Conservation (phyloP, 1,140 invertebrate species). For the Pollicipes pollicipes region DNA sequence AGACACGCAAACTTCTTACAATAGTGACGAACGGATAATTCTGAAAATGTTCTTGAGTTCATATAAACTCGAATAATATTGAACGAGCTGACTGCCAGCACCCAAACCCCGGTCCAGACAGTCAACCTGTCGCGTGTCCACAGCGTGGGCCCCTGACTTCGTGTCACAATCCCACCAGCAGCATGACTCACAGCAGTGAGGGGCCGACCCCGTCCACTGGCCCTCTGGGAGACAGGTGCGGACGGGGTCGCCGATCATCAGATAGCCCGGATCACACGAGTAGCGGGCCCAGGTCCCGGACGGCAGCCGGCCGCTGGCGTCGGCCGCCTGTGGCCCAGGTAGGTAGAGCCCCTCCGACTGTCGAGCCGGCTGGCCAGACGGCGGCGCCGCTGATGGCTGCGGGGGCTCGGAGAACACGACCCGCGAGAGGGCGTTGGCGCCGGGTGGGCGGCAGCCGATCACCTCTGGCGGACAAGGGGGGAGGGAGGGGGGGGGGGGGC, state of each 20-base stretch:
- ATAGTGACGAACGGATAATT: neutral
- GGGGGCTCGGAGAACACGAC: neutral
- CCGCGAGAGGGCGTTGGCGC: neutral
- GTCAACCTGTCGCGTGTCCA: no score
- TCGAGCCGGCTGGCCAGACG: neutral
- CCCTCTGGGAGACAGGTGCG: neutral
- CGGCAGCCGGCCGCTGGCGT: neutral
- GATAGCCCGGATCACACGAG: neutral
- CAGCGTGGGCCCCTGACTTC: no score
- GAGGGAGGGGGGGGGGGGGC: no score
- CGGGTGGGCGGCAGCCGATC: neutral
- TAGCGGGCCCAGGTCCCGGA: neutral
- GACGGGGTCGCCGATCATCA: neutral
- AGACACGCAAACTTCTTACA: neutral
- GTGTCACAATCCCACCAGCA: neutral
- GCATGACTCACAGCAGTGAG: neutral
- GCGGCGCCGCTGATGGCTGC: neutral
- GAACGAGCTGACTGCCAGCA: no score
- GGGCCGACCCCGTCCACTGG: neutral
- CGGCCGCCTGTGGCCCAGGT: neutral
- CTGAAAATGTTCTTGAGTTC: neutral
- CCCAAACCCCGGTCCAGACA: no score
- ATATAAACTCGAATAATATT: no score
- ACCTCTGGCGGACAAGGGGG: no score
- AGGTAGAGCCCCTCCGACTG: neutral